These are phyloP conservation scores for Teleiodes luculella DNA, from an alignment of 2,888 invertebrate genomes.

Conservation along the genomic window DNA sequence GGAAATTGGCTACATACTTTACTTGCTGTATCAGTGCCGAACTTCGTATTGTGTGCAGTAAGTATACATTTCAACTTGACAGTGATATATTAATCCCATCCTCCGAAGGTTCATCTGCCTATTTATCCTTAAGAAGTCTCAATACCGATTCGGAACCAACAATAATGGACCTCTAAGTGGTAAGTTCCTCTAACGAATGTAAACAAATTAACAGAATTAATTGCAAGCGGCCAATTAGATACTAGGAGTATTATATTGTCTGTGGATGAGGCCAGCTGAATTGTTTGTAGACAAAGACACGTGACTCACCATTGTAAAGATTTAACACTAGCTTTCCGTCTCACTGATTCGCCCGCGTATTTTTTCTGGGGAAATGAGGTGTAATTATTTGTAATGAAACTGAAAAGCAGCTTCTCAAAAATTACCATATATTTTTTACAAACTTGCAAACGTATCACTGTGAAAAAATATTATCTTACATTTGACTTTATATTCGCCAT, in stretches of 20 bases:
- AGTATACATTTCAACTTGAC: not conserved
- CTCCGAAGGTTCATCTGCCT: not conserved
- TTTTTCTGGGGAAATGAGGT: not conserved
- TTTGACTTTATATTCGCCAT: too few relatives aligned
- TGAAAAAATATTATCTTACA: too few relatives aligned
- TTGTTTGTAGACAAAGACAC: constrained; percentile 6
- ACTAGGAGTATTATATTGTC: too few relatives aligned
- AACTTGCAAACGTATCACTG: too few relatives aligned
- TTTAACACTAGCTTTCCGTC: too few relatives aligned
- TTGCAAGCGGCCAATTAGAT: not conserved
- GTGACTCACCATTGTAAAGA: not conserved
- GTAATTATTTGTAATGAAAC: too few relatives aligned
- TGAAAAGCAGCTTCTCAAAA: too few relatives aligned
- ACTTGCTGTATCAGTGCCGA: too few relatives aligned
- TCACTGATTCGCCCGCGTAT: too few relatives aligned
- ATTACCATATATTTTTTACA: too few relatives aligned
- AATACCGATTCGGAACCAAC: not conserved
- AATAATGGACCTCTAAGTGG: not conserved
- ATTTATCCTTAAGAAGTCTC: constrained; percentile 15
- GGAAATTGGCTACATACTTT: too few relatives aligned
- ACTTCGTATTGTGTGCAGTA: too few relatives aligned
- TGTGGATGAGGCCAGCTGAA: not conserved
- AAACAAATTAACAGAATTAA: constrained; percentile 1
- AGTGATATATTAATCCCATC: not conserved
- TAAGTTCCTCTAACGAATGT: not conserved